A percentile compares a stretch with the other conserved stretches of the same genome.
These are phyloP conservation scores for Trichoplusia ni DNA, from an alignment of 1,140 invertebrate genomes.

Conservation along the genomic window DNA sequence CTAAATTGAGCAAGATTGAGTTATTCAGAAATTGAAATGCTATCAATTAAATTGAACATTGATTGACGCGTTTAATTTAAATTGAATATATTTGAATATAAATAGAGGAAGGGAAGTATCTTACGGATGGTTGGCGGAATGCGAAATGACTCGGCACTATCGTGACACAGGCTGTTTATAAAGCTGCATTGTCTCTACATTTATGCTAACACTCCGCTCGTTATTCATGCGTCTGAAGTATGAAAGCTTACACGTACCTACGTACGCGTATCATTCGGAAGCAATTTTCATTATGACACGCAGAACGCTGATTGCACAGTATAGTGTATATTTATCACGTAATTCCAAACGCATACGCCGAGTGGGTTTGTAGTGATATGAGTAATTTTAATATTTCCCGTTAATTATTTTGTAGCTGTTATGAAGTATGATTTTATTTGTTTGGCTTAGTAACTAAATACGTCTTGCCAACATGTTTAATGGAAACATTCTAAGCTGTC, in stretches of 20 bases:
- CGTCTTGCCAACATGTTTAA: too few species aligned
- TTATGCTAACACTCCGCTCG: conserved; percentile 50
- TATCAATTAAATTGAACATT: conserved; percentile 11
- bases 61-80: conserved; percentile 24
- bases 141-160: conserved; percentile 48
- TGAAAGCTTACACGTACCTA: conserved; percentile 22
- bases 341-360: not conserved
- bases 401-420: too few species aligned
- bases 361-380: too few species aligned
- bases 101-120: conserved; percentile 2
- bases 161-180: conserved; percentile 37
- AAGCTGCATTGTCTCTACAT: conserved; percentile 53
- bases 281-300: conserved; percentile 15
- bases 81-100: conserved; percentile 27
- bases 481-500: too few species aligned
- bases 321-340: not conserved
- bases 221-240: conserved; percentile 37
- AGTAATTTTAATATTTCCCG: too few species aligned
- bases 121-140: conserved; percentile 37
- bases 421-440: too few species aligned
- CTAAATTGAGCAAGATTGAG: conserved; percentile 15
- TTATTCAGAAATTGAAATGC: conserved; percentile 13
- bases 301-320: not conserved
- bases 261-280: conserved; percentile 4
- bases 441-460: too few species aligned